Evolutionary conservation across 2,113 vertebrate species (phyloP), one percentile per base, ranked within the genome.

Genomic region (Ictidomys tridecemlineatus): DNA sequence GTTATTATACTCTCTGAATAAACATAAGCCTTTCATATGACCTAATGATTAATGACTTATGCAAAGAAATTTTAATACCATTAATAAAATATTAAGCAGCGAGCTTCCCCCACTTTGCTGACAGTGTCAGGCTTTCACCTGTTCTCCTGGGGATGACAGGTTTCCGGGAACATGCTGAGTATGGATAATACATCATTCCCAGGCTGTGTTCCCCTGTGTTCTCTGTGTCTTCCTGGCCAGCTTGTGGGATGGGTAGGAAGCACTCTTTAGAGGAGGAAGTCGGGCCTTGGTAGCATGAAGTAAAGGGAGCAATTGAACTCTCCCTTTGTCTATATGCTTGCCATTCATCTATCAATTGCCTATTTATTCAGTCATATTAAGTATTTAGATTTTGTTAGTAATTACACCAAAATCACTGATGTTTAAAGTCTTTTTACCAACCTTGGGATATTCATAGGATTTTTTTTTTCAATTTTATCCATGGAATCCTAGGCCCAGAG

Each of bases 41-140:
- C 95, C 97, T 86, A 32, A 37, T 98, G 98, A 98, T 98, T 98
- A 98, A 98, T 98, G 98, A 85, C 91, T 70, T 94, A 97, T 74
- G 93, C 97, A 98, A 87, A 97, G 89, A 94, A 96, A 89, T 97
- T 89, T 97, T 98, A 58, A 24, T 37, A 95, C 89, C 69, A 90
- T 97, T 92, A 98, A 97, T 97, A 92, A 97, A 93, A 63, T 93
- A 97, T 95, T 96, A 97, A 10, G 89, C 96, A 95, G 95, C 58
- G 96, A 93, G 67, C 97, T 82, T 98, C 95, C 91, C 96, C 92
- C 72, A 89, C 83, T 14, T 93, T 83, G 94, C 95, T 77, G 92
- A 94, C 78, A 84, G 37, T 87, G 39, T 89, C 85, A 83, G 53
- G 85, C 93, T 93, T 96, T 94, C 79, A 80, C 95, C 0, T 10